phyloP scores from a whole-genome alignment of 2,113 vertebrate genomes.

The Corvus moneduloides region DNA sequence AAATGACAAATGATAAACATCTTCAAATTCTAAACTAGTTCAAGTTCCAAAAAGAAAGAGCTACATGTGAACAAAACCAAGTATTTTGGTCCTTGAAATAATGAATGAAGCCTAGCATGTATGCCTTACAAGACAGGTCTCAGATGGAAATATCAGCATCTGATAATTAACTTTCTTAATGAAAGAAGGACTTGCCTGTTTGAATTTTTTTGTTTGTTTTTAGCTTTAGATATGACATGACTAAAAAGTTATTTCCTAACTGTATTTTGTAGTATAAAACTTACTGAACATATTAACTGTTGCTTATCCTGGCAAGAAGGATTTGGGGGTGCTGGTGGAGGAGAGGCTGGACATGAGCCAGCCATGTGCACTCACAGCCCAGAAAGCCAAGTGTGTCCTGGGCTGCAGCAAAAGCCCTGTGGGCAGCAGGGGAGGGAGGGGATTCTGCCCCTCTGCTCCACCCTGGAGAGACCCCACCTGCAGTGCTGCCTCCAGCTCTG shows the following conservation, averaged over 20 bases:
- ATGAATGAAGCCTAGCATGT: not conserved
- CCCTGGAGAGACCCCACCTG: not conserved
- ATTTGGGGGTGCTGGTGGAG: not conserved
- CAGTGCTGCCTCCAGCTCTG: not conserved
- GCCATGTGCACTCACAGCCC: not conserved
- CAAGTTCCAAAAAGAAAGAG: not conserved
- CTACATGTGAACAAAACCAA: not conserved
- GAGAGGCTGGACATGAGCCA: not conserved
- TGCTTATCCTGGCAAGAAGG: not conserved
- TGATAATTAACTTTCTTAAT: not conserved
- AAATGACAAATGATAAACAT: conserved; percentile 3
- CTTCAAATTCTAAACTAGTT: not conserved
- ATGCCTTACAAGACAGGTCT: not conserved
- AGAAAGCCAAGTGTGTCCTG: not conserved
- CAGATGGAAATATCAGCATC: not conserved
- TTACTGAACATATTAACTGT: not conserved
- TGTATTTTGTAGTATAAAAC: too few species aligned
- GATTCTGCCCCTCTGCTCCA: not conserved
- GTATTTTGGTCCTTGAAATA: not conserved
- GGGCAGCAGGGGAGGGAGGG: not conserved
- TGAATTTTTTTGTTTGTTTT: not conserved
- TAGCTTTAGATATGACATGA: not conserved
- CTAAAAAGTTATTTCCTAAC: not conserved
- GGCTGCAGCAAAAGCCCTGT: not conserved
- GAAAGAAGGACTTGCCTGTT: not conserved